Base-by-base conservation (phyloP, 2,113 vertebrate species). In the Desmodus rotundus region DNA sequence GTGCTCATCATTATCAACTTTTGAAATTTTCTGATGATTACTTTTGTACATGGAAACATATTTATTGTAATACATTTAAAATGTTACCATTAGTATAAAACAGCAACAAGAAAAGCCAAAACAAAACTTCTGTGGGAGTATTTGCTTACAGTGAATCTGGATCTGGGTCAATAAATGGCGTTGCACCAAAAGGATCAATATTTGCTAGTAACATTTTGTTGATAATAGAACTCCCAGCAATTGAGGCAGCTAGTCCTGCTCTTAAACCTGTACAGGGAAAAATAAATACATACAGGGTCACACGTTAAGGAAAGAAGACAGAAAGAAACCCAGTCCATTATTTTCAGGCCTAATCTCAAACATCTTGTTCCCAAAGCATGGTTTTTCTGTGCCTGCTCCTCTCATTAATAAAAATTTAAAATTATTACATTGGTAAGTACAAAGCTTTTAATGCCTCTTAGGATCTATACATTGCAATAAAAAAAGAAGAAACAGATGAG, bases 121-220 rank as follows among this genome's bases (percentile, higher is more conserved):
- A 97, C 0, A 74, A 82, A 82, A 63, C 0, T 93, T 82, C 83
- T 33, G 31, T 36, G 56, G 5, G 94, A 95, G 88, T 5, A 70
- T 89, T 96, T 98, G 96, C 99, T 99, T 99, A 99, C 99, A 99
- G 89, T 0, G 99, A 99, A 97, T 99, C 99, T 93, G 99, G 99
- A 98, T 99, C 99, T 1, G 99, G 99, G 98, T 99, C 99, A 91
- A 99, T 99, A 98, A 99, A 99, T 2, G 99, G 99, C 0, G 99
- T 99, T 94, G 99, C 99, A 94, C 99, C 99, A 78, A 99, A 99
- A 5, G 99, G 99, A 98, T 99, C 99, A 7, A 99, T 99, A 97
- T 99, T 99, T 88, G 99, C 99, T 93, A 99, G 98, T 86, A 99
- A 98, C 99, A 99, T 99, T 98, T 99, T 99, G 98, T 99, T 99